phyloP scores from a whole-genome alignment of 2,888 invertebrate genomes.

The Phalera bucephala region DNA sequence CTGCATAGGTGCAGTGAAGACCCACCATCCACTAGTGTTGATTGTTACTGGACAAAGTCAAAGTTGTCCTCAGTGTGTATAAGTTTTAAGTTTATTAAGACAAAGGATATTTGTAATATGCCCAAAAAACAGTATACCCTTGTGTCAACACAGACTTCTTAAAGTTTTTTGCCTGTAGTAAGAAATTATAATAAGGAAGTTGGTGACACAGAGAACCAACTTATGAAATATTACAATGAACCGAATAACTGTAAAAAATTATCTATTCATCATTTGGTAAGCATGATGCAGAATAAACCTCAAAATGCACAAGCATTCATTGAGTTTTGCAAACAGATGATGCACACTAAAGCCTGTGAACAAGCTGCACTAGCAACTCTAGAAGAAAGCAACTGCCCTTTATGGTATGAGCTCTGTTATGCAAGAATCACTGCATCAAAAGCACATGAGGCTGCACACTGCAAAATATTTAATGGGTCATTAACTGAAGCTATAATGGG shows the following conservation, averaged over 20 bases:
- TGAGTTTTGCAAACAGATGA: background rate
- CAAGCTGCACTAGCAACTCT: background rate
- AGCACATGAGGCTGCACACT: constrained; percentile 6
- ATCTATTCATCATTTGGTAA: background rate
- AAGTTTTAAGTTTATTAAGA: background rate
- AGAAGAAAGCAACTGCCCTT: background rate
- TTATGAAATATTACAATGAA: background rate
- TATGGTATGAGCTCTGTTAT: constrained; percentile 3
- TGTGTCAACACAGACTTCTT: background rate
- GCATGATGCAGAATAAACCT: background rate
- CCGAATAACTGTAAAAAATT: background rate
- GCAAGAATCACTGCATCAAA: constrained; percentile 5
- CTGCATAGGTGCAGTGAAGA: background rate
- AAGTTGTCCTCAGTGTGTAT: constrained; percentile 1
- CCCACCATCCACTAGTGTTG: background rate
- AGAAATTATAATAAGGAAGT: background rate
- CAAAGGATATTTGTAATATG: background rate
- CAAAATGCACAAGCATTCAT: background rate
- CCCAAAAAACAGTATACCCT: background rate
- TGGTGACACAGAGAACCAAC: background rate
- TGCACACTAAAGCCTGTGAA: background rate
- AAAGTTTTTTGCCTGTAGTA: background rate
- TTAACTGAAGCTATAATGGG: background rate
- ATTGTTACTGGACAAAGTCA: constrained; percentile 1
- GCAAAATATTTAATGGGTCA: constrained; percentile 1